phyloP scores from a whole-genome alignment of 2,113 vertebrate genomes.

The Otocyon megalotis region DNA sequence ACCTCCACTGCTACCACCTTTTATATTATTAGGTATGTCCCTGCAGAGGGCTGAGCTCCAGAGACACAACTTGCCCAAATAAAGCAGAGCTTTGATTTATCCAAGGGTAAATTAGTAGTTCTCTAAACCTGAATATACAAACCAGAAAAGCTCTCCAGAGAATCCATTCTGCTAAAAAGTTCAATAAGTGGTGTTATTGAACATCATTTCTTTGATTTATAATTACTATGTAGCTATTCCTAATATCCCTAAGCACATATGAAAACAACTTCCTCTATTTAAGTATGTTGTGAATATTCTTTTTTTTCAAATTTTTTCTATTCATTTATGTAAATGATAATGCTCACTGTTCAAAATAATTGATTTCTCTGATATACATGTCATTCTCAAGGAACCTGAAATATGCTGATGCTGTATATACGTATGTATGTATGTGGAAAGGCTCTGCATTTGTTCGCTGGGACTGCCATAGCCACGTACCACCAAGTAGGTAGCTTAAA shows the following conservation, averaged over 20 bases:
- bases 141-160: background rate
- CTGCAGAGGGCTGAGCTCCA: background rate
- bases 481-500: background rate
- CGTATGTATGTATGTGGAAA: background rate
- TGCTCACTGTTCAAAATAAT: slow-evolving; percentile 10
- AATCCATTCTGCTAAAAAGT: background rate
- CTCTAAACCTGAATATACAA: slow-evolving; percentile 3
- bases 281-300: background rate
- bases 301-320: background rate
- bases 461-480: background rate
- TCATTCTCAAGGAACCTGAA: background rate
- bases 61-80: background rate
- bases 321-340: background rate
- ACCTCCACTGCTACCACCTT: background rate
- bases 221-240: slow-evolving; percentile 7
- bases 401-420: background rate
- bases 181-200: background rate
- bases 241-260: background rate
- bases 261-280: background rate
- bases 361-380: background rate
- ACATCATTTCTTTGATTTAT: background rate
- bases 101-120: background rate
- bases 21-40: background rate
- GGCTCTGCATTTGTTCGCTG: background rate
- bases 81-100: background rate